Conservation (phyloP, 2,797 vertebrate genomes). For the Xenops minutus region DNA sequence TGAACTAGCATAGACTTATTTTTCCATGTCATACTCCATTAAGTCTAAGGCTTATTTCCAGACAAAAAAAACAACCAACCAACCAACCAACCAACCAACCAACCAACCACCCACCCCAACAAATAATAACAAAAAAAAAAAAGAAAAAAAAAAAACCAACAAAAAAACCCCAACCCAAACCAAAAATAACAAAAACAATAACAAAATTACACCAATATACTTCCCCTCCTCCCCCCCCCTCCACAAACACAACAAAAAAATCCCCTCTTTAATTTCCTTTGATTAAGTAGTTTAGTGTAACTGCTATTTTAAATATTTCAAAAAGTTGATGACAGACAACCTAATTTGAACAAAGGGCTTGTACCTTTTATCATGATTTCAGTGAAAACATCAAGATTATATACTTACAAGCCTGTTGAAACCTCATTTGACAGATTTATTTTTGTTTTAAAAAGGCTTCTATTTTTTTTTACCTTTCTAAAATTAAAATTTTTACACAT, state of each 20-base stretch:
- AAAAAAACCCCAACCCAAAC: too few relatives aligned
- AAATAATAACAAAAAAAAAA: not conserved
- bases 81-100: not conserved
- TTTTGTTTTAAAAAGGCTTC: accelerated
- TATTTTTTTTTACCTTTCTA: not conserved
- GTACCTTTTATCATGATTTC: not conserved
- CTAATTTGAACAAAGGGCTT: accelerated
- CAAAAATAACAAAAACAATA: not conserved
- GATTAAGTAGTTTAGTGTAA: not conserved
- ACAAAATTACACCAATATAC: not conserved
- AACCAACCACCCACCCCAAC: too few relatives aligned
- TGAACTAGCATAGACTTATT: not conserved
- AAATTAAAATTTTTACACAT: not conserved
- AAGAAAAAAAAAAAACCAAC: not conserved
- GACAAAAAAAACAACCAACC: not conserved
- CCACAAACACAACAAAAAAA: accelerated
- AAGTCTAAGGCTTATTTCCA: not conserved
- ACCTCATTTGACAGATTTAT: not conserved
- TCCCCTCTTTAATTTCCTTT: not conserved
- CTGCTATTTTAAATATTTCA: not conserved
- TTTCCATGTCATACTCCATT: not conserved
- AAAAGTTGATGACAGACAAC: not conserved
- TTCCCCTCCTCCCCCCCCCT: not conserved
- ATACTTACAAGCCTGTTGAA: not conserved
- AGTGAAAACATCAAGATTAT: not conserved